Percentiles rank a stretch among this genome's conserved stretches.
phyloP scores from a whole-genome alignment of 2,113 vertebrate genomes.

The Salvelinus fontinalis region DNA sequence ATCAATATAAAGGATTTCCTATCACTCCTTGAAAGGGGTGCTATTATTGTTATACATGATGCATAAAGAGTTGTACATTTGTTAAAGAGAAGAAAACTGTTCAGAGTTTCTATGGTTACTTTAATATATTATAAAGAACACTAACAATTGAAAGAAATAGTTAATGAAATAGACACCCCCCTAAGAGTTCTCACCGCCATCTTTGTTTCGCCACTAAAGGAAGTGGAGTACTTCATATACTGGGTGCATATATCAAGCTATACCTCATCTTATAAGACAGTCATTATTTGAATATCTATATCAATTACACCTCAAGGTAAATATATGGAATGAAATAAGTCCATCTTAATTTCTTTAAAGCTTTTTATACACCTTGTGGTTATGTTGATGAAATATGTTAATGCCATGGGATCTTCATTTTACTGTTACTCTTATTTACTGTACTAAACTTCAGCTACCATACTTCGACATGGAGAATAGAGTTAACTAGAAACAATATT shows the following conservation, averaged over 20 bases:
- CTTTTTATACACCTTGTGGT: slow-evolving; percentile 62
- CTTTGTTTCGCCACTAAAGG: slow-evolving; percentile 34
- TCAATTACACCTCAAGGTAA: slow-evolving; percentile 64
- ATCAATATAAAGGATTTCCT: slow-evolving; percentile 73
- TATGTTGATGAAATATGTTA: slow-evolving; percentile 45
- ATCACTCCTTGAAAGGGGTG: slow-evolving; percentile 65
- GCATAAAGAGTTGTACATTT: slow-evolving; percentile 62
- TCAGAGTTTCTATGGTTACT: slow-evolving; percentile 64
- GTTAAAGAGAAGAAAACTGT: slow-evolving; percentile 67
- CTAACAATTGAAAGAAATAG: slow-evolving; percentile 62
- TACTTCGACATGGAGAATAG: slow-evolving; percentile 33
- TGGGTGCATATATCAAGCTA: slow-evolving; percentile 59
- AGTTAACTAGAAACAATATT: neutral
- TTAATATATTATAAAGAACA: slow-evolving; percentile 71
- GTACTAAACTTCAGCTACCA: slow-evolving; percentile 61
- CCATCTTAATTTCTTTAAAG: slow-evolving; percentile 64
- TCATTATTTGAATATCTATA: slow-evolving; percentile 61
- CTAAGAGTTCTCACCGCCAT: slow-evolving; percentile 29
- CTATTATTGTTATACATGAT: slow-evolving; percentile 66
- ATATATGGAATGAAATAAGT: slow-evolving; percentile 58
- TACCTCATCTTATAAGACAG: slow-evolving; percentile 50
- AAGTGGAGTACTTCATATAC: slow-evolving; percentile 28
- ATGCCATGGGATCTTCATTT: slow-evolving; percentile 42
- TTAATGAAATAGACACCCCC: slow-evolving; percentile 49
- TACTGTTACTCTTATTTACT: slow-evolving; percentile 62